Evolutionary conservation across 2,797 vertebrate genomes (phyloP), one percentile per base, ranked within the genome.

Genomic region (Acridotheres tristis): DNA sequence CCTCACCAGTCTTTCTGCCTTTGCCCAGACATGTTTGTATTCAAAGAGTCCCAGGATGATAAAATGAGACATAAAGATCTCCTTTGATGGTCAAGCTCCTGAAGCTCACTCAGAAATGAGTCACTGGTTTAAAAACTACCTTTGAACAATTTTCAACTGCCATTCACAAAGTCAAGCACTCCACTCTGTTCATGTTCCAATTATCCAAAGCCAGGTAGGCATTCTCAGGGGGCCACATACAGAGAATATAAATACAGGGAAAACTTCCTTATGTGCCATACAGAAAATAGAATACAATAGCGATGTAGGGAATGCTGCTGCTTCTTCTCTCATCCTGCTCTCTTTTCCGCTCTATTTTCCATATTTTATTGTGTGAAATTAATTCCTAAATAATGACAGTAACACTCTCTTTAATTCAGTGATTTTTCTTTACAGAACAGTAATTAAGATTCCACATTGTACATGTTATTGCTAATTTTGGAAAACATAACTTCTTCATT

Each of bases 181-280:
- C 42, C 34, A 23, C 90, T 94, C 71, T 69, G 40, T 47, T 93
- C 54, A 87, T 51, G 78, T 68, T 87, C 53, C 51, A 91, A 89
- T 93, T 87, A 97, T 57, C 43, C 69, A 93, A 74, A 96, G 72
- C 23, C 73, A 68, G 23, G 65, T 50, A 86, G 73, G 58, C 93
- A 80, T 26, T 82, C 50, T 67, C 57, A 50, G 72, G 65, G 58
- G 69, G 42, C 48, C 88, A 54, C 54, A 57, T 51, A 79, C 65
- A 58, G 84, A 72, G 62, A 86, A 75, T 66, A 66, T 61, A 71
- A 96, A 85, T 20, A 69, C 29, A 51, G 9, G 17, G 57, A 40
- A 91, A 66, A 42, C 16, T 75, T 88, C 40, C 68, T 72, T 34
- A 59, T 43, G 18, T 61, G 36, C 50, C 16, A 7, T 38, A n/a